Evolutionary conservation across 2,113 vertebrate genomes (phyloP), one percentile per base, ranked within the genome.

Genomic region (Pongo pygmaeus): DNA sequence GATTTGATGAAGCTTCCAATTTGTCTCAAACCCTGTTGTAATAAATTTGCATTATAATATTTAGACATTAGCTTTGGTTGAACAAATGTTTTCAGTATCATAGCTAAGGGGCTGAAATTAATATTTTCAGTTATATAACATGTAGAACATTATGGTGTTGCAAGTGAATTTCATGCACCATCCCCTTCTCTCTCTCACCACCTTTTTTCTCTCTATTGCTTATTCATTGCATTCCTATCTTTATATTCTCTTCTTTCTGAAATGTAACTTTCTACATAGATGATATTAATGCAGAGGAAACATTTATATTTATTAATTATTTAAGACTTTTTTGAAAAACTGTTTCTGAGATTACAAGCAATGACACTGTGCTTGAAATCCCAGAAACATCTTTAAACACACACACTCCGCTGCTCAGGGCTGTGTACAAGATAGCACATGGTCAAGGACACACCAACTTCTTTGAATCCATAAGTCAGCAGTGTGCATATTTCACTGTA

Each of bases 111-210:
- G 3, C 6, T 87, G 22, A 75, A 91, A 67, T 95, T 57, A 90
- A 17, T 96, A 80, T 93, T 86, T 86, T 95, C 89, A 94, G 22
- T 35, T 70, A 48, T 67, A 23, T 79, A n/a, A 92, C 88, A 80
- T 38, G 70, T 27, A 38, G 61, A 43, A 18, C 2, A 38, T 79
- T 77, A 32, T n/a, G 52, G 23, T 74, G 5, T 85, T 84, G 40
- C 23, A 50, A 38, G 38, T 91, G 20, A 79, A 57, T 86, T n/a
- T 10, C 18, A 32, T 40, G 17, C 13, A 46, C 11, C n/a, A 27
- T 40, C 18, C 46, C 23, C 75, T 13, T 75, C 1, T 77, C 12
- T 38, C 18, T 13, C 6, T 77, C 17, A 25, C n/a, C 69, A 18
- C 27, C 59, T 57, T 52, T 87, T 48, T 46, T 32, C 40, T 92